A percentile compares a stretch with the other conserved stretches of the same genome.
Evolutionary conservation across 2,797 vertebrate genomes (phyloP).

Genomic region (Pogoniulus pusillus): DNA sequence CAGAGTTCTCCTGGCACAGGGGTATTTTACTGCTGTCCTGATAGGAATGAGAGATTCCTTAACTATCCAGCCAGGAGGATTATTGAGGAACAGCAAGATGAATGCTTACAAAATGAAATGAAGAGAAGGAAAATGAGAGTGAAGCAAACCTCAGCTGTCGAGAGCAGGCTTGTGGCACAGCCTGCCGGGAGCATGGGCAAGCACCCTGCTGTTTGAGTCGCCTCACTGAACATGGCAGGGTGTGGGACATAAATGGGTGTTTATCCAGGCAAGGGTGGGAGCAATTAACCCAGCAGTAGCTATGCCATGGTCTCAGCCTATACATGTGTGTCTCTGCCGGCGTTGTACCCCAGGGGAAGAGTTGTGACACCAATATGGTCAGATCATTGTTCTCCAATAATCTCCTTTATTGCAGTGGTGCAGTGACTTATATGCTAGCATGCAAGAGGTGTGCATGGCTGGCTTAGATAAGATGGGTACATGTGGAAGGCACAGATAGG

Average conservation of each 20-base stretch:
- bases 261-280: not conserved
- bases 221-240: rapidly evolving
- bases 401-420: too few relatives aligned
- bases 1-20: not conserved
- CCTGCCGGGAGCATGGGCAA: rapidly evolving
- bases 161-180: not conserved
- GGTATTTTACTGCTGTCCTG: not conserved
- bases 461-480: too few relatives aligned
- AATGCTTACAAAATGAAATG: not conserved
- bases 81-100: not conserved
- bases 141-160: not conserved
- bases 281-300: not conserved
- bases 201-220: not conserved
- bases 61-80: not conserved
- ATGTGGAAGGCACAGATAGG: too few relatives aligned
- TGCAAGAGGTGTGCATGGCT: too few relatives aligned
- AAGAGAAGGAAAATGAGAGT: not conserved
- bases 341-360: too few relatives aligned
- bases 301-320: not conserved
- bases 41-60: not conserved
- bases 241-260: not conserved
- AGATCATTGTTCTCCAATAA: too few relatives aligned
- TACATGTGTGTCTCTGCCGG: too few relatives aligned
- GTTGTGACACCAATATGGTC: too few relatives aligned
- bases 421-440: too few relatives aligned